Evolutionary conservation across 1,140 invertebrate genomes (phyloP).

Genomic region (Lordiphosa clarofinis): DNA sequence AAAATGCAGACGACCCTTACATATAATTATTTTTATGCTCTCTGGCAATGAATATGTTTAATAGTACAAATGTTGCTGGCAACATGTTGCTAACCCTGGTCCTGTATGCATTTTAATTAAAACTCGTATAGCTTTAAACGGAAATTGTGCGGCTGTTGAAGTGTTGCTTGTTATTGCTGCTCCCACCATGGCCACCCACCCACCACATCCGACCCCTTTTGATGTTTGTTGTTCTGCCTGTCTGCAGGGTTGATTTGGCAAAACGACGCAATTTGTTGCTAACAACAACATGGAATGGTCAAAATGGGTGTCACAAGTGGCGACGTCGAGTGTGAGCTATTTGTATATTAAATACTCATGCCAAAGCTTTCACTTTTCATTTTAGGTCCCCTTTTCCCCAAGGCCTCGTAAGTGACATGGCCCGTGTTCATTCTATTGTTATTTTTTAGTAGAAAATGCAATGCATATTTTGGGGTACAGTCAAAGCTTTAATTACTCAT

Average conservation of each 20-base stretch:
- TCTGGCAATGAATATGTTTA: slow-evolving; percentile 19
- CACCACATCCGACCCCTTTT: slow-evolving; percentile 1
- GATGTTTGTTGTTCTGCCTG: slow-evolving; percentile 61
- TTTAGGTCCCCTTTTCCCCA: slow-evolving; percentile 40
- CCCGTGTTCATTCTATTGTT: slow-evolving; percentile 64
- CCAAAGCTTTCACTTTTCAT: slow-evolving; percentile 57
- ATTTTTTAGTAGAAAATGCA: slow-evolving; percentile 3
- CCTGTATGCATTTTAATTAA: slow-evolving; percentile 69
- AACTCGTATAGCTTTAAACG: slow-evolving; percentile 44
- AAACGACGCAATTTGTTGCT: slow-evolving; percentile 64
- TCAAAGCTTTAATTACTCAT: slow-evolving; percentile 12
- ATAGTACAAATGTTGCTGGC: slow-evolving; percentile 38
- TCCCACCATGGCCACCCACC: slow-evolving; percentile 1
- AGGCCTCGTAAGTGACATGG: slow-evolving; percentile 64
- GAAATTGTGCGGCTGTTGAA: slow-evolving; percentile 73
- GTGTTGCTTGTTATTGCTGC: slow-evolving; percentile 59
- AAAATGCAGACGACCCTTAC: slow-evolving; percentile 64
- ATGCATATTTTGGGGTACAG: slow-evolving; percentile 33
- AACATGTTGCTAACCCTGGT: slow-evolving; percentile 54
- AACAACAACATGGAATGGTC: slow-evolving; percentile 13
- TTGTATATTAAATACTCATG: slow-evolving; percentile 75
- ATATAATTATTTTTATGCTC: slow-evolving; percentile 77
- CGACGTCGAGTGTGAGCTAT: slow-evolving; percentile 49
- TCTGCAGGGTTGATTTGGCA: slow-evolving; percentile 74
- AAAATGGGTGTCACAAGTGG: slow-evolving; percentile 23